These are phyloP conservation scores for Polypedilum vanderplanki DNA, from an alignment of 1,140 invertebrate species.

Conservation along the genomic window DNA sequence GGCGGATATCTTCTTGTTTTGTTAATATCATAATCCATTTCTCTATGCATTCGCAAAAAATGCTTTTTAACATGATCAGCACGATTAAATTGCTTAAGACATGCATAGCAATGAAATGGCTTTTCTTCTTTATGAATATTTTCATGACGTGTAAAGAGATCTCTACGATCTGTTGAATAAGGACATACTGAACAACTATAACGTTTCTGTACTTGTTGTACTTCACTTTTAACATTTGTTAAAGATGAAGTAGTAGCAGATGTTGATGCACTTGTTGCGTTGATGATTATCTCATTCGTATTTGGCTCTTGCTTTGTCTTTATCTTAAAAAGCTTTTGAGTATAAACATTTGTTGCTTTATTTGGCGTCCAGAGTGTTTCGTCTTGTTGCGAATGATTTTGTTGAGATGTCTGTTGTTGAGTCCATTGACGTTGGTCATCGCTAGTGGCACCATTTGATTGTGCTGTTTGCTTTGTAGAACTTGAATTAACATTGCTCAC, in stretches of 20 bases:
- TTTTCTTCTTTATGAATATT: slow-evolving; percentile 93
- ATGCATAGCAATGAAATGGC: slow-evolving; percentile 87
- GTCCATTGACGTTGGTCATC: slow-evolving; percentile 29
- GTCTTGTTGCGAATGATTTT: slow-evolving; percentile 40
- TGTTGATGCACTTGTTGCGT: slow-evolving; percentile 30
- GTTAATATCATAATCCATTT: slow-evolving; percentile 76
- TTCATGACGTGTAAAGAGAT: slow-evolving; percentile 91
- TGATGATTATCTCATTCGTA: slow-evolving; percentile 35
- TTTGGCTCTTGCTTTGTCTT: slow-evolving; percentile 44
- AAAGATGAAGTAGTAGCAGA: slow-evolving; percentile 30
- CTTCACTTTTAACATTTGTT: slow-evolving; percentile 34
- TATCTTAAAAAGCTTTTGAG: slow-evolving; percentile 7
- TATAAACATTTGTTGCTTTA: slow-evolving; percentile 39
- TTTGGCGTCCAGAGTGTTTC: slow-evolving; percentile 50
- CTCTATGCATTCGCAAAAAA: slow-evolving; percentile 82
- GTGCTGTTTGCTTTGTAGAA: slow-evolving; percentile 34
- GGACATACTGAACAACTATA: slow-evolving; percentile 80
- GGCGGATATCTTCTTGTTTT: slow-evolving; percentile 51
- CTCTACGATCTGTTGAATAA: slow-evolving; percentile 83
- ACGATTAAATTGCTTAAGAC: slow-evolving; percentile 84
- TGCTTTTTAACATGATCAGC: slow-evolving; percentile 95
- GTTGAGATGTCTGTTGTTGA: slow-evolving; percentile 35
- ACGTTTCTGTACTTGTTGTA: slow-evolving; percentile 52
- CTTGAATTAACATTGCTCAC: slow-evolving; percentile 31
- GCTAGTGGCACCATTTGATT: slow-evolving; percentile 30